Conservation (phyloP, 2,113 vertebrate species). For the Eretmochelys imbricata region DNA sequence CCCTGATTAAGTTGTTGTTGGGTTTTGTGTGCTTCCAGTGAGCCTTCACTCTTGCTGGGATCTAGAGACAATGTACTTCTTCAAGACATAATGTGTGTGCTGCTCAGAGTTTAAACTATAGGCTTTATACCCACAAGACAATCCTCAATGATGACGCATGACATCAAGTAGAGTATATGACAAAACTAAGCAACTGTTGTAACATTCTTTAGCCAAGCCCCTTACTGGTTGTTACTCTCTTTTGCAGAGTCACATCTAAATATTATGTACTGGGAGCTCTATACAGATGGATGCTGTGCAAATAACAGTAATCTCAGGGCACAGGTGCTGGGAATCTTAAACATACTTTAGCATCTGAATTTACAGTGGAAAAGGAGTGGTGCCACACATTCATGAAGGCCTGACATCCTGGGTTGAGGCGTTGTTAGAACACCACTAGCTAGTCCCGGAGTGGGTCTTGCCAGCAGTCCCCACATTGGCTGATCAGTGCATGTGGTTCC, state of each 20-base stretch:
- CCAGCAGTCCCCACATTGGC: neutral
- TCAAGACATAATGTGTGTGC: neutral
- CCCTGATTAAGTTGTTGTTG: neutral
- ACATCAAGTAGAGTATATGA: neutral
- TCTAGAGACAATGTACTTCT: neutral
- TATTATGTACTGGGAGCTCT: neutral
- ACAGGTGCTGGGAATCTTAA: neutral
- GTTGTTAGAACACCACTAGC: neutral
- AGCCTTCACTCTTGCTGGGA: neutral
- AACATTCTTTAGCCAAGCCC: neutral
- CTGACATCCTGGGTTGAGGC: neutral
- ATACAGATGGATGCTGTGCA: neutral
- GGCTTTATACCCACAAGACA: neutral
- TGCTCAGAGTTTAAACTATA: neutral
- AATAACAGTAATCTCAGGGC: neutral
- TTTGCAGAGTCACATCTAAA: rapidly evolving
- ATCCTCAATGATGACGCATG: neutral
- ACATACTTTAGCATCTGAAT: neutral
- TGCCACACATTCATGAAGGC: neutral
- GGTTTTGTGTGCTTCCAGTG: neutral
- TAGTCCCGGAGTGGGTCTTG: neutral
- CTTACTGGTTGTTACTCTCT: neutral
- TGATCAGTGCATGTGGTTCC: neutral
- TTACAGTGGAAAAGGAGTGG: neutral
- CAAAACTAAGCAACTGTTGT: neutral